Conservation (phyloP, 1,140 invertebrate species). For the Anadara kagoshimensis region DNA sequence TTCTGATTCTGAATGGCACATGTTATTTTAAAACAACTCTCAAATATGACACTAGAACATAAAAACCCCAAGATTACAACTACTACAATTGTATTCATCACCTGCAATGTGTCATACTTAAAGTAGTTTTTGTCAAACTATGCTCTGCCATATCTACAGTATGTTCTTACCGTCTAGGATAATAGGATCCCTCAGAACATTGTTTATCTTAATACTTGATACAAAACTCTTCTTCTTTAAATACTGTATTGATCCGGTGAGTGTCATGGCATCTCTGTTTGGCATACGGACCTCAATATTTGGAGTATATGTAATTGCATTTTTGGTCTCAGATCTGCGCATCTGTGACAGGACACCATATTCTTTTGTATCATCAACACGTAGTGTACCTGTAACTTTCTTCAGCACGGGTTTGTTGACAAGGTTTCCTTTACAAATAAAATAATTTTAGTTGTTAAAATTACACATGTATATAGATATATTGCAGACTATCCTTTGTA, state of each 20-base stretch:
- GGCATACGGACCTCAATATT: constrained; percentile 52
- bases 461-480: neutral
- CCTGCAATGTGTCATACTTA: too few relatives aligned
- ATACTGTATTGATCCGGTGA: constrained; percentile 37
- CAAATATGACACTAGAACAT: too few relatives aligned
- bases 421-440: constrained; percentile 46
- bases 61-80: too few relatives aligned
- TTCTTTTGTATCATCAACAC: constrained; percentile 54
- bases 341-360: constrained; percentile 60
- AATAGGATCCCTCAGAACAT: constrained; percentile 50
- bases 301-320: constrained; percentile 54
- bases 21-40: too few relatives aligned
- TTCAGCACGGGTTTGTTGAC: constrained; percentile 48
- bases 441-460: too few relatives aligned
- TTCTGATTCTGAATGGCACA: too few relatives aligned
- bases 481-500: too few relatives aligned
- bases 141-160: too few relatives aligned
- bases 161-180: constrained; percentile 54
- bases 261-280: constrained; percentile 37
- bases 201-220: constrained; percentile 23
- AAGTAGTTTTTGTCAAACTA: too few relatives aligned
- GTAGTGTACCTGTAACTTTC: constrained; percentile 50
- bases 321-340: constrained; percentile 42
- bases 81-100: neutral
- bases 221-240: constrained; percentile 1